Evolutionary conservation across 2,888 invertebrate genomes (phyloP).

Genomic region (Orthosia gothica): DNA sequence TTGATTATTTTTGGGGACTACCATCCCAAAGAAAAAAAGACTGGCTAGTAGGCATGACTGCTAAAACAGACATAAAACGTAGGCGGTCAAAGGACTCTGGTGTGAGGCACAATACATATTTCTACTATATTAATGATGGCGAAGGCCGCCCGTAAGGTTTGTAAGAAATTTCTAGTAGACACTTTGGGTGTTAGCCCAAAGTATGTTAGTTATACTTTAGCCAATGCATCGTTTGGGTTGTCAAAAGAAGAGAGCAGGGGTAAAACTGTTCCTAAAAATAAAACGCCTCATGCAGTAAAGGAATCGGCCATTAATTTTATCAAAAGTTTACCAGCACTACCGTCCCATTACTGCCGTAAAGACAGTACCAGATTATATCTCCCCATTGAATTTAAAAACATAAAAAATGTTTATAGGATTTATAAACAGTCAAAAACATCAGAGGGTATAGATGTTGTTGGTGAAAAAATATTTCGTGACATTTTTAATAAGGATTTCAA

Average conservation of each 20-base stretch:
- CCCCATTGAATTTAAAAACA: conserved; percentile 37
- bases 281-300: conserved; percentile 28
- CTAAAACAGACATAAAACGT: conserved; percentile 11
- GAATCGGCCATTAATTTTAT: conserved; percentile 33
- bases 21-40: conserved; percentile 32
- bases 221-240: conserved; percentile 24
- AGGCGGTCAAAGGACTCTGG: conserved; percentile 19
- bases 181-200: conserved; percentile 30
- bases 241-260: conserved; percentile 32
- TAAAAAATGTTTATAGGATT: background rate
- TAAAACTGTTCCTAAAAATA: conserved; percentile 36
- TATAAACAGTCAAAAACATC: conserved; percentile 5
- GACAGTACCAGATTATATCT: conserved; percentile 42
- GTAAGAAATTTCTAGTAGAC: conserved; percentile 23
- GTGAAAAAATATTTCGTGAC: conserved; percentile 6
- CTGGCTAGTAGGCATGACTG: conserved; percentile 18
- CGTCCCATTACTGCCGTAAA: conserved; percentile 49
- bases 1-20: conserved; percentile 34
- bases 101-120: conserved; percentile 20
- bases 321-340: conserved; percentile 37
- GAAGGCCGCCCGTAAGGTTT: conserved; percentile 38
- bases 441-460: conserved; percentile 1
- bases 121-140: conserved; percentile 48
- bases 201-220: conserved; percentile 22
- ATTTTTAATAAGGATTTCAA: conserved; percentile 19